Base-by-base conservation (phyloP, 2,113 vertebrate genomes). In the Gavia stellata region DNA sequence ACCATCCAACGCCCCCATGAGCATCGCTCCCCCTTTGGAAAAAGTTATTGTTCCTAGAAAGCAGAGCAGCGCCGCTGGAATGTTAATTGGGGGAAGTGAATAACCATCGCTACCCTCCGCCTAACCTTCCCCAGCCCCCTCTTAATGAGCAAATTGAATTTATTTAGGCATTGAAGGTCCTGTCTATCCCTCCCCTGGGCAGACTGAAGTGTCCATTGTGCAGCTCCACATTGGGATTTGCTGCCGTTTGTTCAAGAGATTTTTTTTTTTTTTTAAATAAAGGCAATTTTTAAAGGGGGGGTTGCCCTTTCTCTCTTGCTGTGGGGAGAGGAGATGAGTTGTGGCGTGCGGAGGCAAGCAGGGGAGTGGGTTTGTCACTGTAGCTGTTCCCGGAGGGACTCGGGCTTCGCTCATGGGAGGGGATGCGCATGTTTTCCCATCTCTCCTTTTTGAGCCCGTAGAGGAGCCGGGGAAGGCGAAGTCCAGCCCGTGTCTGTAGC, bases 1-100 rank as follows among this genome's bases (percentile, higher is more conserved):
- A 84, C 31, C 91, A 86, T 93, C 94, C 53, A 52, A 38, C 3
- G 0, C 63, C 88, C 72, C 91, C 84, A 36, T 1, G 1, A 73
- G 62, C 55, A 53, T 94, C 28, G 2, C 81, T 68, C 86, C 86
- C 94, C 96, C 80, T 83, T 71, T 66, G 58, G 4, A 38, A 96
- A 94, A 92, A 75, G 88, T 94, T 86, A 93, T 97, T 97, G 96
- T 97, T 95, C 94, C 93, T 88, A 14, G 77, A 95, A 95, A 97
- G 95, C 86, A 65, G 91, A 75, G 94, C 80, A 21, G 73, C 10
- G 85, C 82, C 7, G 6, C 86, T 95, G 97, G 96, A 97, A 97
- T 97, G 97, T 97, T 97, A 97, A 97, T 97, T 97, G 94, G 96
- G 86, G 81, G 88, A 94, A 95, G 74, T 96, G 91, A 96, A 97